Evolutionary conservation across 2,888 invertebrate species (phyloP), one percentile per base, ranked within the genome.

Genomic region (Sipha maydis): DNA sequence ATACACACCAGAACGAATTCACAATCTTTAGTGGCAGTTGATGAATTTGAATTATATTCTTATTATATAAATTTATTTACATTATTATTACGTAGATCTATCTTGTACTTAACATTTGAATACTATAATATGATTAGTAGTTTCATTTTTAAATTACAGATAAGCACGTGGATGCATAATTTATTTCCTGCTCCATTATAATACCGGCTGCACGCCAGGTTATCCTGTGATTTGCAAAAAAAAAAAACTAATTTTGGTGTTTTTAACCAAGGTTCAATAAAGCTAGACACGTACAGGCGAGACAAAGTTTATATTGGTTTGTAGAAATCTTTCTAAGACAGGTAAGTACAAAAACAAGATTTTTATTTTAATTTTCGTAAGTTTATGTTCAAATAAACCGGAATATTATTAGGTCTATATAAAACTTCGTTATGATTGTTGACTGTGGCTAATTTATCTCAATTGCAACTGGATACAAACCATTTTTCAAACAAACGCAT

Each of bases 101-200:
- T 28, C 34, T 34, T 21, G 21, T 1, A 79, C 8, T 56, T 34
- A 61, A 56, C 21, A 78, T 54, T 28, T 21, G 4, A 31, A 54
- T 78, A 79, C 34, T 79, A 14, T 11, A 61, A 56, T 56, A 31
- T 11, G 9, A 54, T 21, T 54, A 31, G 25, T 21, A 61, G 34
- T 79, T 56, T 56, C 56, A 79, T 79, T 25, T 79, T 79, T 25
- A 31, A 79, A 79, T 79, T 21, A 14, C 79, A 34, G 79, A 79
- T 79, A 56, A 56, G 41, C 76, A n/a, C 28, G 25, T 19, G 56
- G 25, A 17, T 21, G 7, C 34, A 56, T 56, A 34, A 79, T 34
- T 61, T 79, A 79, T 79, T 79, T 79, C 56, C 56, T 79, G 79
- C 56, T 56, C 34, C 56, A 78, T 78, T 79, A 79, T 34, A 61